A percentile compares a stretch with the other conserved stretches of the same genome.
These are phyloP conservation scores for Dasypogon diadema DNA, from an alignment of 2,888 invertebrate genomes.

Conservation along the genomic window DNA sequence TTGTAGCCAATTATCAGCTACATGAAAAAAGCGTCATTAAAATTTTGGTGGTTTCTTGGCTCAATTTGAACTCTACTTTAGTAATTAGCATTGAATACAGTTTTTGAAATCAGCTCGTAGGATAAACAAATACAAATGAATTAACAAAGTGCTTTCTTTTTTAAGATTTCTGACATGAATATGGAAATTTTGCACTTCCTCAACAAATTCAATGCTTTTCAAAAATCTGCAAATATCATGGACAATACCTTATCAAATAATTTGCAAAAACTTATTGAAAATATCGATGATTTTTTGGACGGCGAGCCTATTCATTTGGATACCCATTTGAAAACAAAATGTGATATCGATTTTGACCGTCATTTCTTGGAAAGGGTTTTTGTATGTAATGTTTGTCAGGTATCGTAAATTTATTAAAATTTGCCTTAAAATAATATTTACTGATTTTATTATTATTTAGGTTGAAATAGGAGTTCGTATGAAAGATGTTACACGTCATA, in stretches of 20 bases:
- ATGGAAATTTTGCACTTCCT: slow-evolving; percentile 38
- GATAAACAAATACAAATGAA: too few relatives aligned
- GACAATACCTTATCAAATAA: slow-evolving; percentile 24
- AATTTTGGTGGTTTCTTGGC: too few relatives aligned
- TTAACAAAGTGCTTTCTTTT: too few relatives aligned
- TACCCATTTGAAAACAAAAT: neutral
- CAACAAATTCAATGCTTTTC: slow-evolving; percentile 38
- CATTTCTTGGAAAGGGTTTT: slow-evolving; percentile 7
- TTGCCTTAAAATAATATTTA: too few relatives aligned
- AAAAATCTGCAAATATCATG: slow-evolving; percentile 16
- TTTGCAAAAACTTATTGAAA: slow-evolving; percentile 33
- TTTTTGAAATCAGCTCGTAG: too few relatives aligned
- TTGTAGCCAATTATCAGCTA: too few relatives aligned
- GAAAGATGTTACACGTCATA: slow-evolving; percentile 4
- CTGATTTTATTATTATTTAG: neutral
- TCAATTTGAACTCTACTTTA: too few relatives aligned
- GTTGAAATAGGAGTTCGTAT: neutral
- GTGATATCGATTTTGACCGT: slow-evolving; percentile 17
- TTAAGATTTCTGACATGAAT: slow-evolving; percentile 52
- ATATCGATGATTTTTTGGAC: slow-evolving; percentile 49
- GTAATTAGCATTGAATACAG: too few relatives aligned
- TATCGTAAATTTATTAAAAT: neutral
- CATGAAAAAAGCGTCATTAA: too few relatives aligned
- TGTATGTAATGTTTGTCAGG: slow-evolving; percentile 42
- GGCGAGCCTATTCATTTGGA: slow-evolving; percentile 21